Evolutionary conservation across 2,797 vertebrate species (phyloP).

Genomic region (Chlorospingus semifuscus): DNA sequence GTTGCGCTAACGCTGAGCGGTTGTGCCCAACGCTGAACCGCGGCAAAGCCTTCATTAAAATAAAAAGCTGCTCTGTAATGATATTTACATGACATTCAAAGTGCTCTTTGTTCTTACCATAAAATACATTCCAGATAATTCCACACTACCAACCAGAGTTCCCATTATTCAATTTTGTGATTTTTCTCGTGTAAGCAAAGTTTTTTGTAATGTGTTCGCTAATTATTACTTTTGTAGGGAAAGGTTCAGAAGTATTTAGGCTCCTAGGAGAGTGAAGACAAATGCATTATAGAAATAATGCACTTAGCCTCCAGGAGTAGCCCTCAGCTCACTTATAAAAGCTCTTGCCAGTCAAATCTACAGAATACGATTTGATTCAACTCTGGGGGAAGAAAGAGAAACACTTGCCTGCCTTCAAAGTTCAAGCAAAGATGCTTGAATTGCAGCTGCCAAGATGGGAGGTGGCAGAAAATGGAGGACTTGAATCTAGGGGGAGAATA

Average conservation of each 20-base stretch:
- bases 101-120: constrained; percentile 73
- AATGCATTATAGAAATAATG: constrained; percentile 75
- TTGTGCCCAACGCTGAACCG: background rate
- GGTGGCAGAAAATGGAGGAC: constrained; percentile 65
- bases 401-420: constrained; percentile 73
- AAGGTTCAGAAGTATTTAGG: constrained; percentile 71
- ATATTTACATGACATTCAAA: constrained; percentile 78
- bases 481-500: constrained; percentile 74
- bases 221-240: constrained; percentile 72
- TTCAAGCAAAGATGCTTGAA: constrained; percentile 73
- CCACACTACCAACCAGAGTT: constrained; percentile 39
- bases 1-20: background rate
- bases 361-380: constrained; percentile 68
- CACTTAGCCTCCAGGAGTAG: constrained; percentile 73
- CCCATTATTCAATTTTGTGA: constrained; percentile 35
- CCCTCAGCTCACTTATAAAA: constrained; percentile 71
- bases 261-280: constrained; percentile 64
- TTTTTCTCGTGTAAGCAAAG: constrained; percentile 45
- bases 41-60: constrained; percentile 44
- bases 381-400: constrained; percentile 69
- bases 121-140: constrained; percentile 73
- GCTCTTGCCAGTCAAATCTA: constrained; percentile 75
- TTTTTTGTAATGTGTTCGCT: constrained; percentile 57
- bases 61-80: constrained; percentile 62
- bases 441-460: constrained; percentile 67